Evolutionary conservation across 2,113 vertebrate genomes (phyloP), one percentile per base, ranked within the genome.

Genomic region (Atrichornis clamosus): DNA sequence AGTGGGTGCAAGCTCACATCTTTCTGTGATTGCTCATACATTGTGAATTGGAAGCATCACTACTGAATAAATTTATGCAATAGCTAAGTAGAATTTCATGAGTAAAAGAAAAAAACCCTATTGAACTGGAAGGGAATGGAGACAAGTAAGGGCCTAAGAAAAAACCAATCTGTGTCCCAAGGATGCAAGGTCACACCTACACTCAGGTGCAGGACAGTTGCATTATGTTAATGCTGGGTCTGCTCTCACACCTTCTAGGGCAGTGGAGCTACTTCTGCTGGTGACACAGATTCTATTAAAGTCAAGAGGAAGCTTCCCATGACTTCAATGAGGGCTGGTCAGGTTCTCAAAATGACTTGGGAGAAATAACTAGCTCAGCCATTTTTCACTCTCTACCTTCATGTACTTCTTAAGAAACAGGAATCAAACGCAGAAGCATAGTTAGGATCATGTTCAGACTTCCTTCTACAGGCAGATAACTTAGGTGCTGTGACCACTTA

Each of bases 101-200:
- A 97, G 67, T 87, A 81, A 86, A 88, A 94, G 27, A 59, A 92
- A 70, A 49, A 87, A 96, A 78, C 13, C 47, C 62, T 92, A 97
- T 63, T 88, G 87, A 97, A 97, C 95, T 94, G 93, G 95, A 97
- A 96, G 97, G 95, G 77, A 95, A 82, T 95, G 88, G 97, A 97
- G 75, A 96, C 95, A 96, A 97, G 94, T n/a, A 84, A 6, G 42
- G 92, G 93, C 84, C 73, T 88, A 87, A 84, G 53, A 89, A 77
- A 84, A 64, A 89, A 62, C 67, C 91, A 81, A 81, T 96, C 95
- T 56, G 39, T 87, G 83, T 80, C 81, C 91, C 91, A 81, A 87
- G 86, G 92, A 96, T 49, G 94, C 33, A 94, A 91, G 84, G 67
- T 78, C 78, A 96, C 70, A 76, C 56, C 79, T 89, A 53, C 74